Evolutionary conservation across 2,888 invertebrate species (phyloP).

Genomic region (Muschampia plurimacula): DNA sequence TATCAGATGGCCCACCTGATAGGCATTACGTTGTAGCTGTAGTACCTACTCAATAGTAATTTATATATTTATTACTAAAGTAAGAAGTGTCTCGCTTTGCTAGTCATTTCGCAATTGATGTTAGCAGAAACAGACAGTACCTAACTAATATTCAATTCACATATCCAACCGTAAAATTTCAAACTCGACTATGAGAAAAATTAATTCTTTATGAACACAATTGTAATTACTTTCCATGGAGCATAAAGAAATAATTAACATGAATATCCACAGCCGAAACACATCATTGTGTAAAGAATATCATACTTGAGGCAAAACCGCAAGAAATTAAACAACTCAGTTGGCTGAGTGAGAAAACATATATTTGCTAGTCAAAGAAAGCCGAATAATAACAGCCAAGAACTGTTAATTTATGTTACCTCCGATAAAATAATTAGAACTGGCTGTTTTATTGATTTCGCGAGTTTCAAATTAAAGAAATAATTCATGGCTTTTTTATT

Average conservation of each 20-base stretch:
- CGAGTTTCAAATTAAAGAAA: conserved; percentile 54
- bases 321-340: conserved; percentile 53
- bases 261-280: conserved; percentile 11
- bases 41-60: too few relatives aligned
- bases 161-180: conserved; percentile 18
- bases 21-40: too few relatives aligned
- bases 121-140: neutral
- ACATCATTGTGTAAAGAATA: conserved; percentile 19
- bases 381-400: conserved; percentile 62
- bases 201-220: conserved; percentile 22
- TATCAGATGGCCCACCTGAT: too few relatives aligned
- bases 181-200: conserved; percentile 25
- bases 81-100: neutral
- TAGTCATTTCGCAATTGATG: too few relatives aligned
- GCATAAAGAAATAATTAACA: conserved; percentile 31
- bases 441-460: conserved; percentile 62
- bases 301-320: conserved; percentile 45
- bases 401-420: conserved; percentile 70
- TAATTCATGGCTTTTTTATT: conserved; percentile 64
- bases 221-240: conserved; percentile 25
- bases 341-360: conserved; percentile 57
- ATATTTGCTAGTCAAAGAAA: conserved; percentile 57
- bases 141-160: neutral
- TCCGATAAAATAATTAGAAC: conserved; percentile 64
- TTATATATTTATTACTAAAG: too few relatives aligned